Percentiles rank a stretch among this genome's conserved stretches.
Evolutionary conservation across 2,888 invertebrate genomes (phyloP).

Genomic region (Apamea epomidion): DNA sequence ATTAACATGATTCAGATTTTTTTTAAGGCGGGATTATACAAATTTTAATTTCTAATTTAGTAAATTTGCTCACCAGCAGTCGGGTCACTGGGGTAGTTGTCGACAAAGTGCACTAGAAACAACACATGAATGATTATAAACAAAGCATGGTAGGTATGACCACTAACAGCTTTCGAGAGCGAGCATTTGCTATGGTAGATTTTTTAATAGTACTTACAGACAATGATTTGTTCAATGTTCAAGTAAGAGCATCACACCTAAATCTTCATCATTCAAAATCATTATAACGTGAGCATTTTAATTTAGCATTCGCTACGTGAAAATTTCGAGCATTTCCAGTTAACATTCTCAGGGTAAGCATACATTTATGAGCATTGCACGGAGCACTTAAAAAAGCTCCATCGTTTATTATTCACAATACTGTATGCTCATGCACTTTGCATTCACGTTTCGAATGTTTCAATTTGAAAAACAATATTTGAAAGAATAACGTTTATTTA

Average conservation of each 20-base stretch:
- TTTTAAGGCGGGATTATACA: no score
- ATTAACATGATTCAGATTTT: no score
- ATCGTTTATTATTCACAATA: neutral
- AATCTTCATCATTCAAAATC: neutral
- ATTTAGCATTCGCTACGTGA: conserved; percentile 5
- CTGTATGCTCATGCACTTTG: neutral
- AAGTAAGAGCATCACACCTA: no score
- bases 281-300: neutral
- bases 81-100: conserved; percentile 32
- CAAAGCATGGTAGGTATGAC: neutral
- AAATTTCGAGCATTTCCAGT: neutral
- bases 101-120: conserved; percentile 22
- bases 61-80: conserved; percentile 5
- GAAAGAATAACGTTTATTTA: no score
- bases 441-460: conserved; percentile 19
- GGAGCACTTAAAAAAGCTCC: neutral
- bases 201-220: no score
- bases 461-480: neutral
- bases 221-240: no score
- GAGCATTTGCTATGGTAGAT: no score
- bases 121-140: conserved; percentile 21
- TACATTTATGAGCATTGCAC: neutral
- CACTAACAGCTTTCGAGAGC: neutral
- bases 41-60: no score
- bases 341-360: neutral